These are phyloP conservation scores for Ecliptopera silaceata DNA, from an alignment of 2,888 invertebrate genomes.

Conservation along the genomic window DNA sequence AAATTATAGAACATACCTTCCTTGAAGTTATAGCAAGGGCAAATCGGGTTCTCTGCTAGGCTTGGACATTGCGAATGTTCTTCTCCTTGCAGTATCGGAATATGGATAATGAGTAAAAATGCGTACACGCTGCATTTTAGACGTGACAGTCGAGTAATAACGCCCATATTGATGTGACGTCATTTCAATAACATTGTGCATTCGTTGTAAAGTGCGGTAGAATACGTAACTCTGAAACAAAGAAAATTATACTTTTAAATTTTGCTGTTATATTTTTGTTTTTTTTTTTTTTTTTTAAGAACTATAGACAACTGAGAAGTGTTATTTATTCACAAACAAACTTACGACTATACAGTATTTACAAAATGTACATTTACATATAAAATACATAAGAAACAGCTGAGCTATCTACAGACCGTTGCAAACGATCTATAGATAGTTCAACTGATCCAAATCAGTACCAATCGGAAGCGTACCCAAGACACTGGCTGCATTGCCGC, in stretches of 20 bases:
- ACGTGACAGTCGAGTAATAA: conserved; percentile 65
- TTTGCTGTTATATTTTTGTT: background rate
- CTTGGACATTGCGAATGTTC: conserved; percentile 86
- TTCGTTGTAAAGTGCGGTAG: conserved; percentile 48
- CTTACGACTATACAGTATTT: no score
- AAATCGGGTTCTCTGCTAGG: conserved; percentile 89
- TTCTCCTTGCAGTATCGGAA: conserved; percentile 81
- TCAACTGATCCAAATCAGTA: no score
- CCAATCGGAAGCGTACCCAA: no score
- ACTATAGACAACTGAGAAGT: no score
- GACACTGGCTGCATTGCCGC: no score
- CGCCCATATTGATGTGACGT: conserved; percentile 73
- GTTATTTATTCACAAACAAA: no score
- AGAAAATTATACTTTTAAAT: background rate
- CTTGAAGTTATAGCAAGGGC: conserved; percentile 96
- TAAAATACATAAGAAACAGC: no score
- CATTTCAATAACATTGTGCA: conserved; percentile 78
- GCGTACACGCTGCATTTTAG: conserved; percentile 81
- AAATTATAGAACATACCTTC: conserved; percentile 82
- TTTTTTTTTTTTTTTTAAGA: no score
- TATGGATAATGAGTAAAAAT: conserved; percentile 76
- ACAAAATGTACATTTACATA: no score
- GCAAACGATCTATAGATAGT: no score
- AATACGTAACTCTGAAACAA: conserved; percentile 43
- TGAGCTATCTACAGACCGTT: no score